These are phyloP conservation scores for Tortrix viridana DNA, from an alignment of 2,888 invertebrate genomes.

Conservation along the genomic window DNA sequence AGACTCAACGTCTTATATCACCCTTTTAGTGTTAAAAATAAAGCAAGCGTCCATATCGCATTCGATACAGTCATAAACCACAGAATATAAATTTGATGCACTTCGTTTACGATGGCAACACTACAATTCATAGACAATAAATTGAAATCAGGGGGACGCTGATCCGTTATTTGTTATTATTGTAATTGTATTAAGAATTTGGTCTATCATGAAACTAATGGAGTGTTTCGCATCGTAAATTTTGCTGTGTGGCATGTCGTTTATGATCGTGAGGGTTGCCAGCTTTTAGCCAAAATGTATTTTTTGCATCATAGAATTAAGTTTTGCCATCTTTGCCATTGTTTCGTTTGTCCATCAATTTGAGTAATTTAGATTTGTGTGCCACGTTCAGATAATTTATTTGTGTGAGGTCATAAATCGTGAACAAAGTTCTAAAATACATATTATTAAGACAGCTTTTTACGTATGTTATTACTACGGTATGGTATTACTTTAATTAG, in stretches of 20 bases:
- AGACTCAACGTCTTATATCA: slow-evolving; percentile 9
- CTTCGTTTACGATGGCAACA: slow-evolving; percentile 37
- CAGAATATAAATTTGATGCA: slow-evolving; percentile 23
- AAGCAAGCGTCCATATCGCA: slow-evolving; percentile 20
- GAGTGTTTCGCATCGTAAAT: slow-evolving; percentile 12
- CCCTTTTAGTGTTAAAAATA: slow-evolving; percentile 5
- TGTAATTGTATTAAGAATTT: slow-evolving; percentile 30
- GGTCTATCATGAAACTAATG: slow-evolving; percentile 16
- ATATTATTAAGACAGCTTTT: too few relatives aligned
- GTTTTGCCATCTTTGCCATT: too few relatives aligned
- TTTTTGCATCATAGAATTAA: too few relatives aligned
- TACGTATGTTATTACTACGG: too few relatives aligned
- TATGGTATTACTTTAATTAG: too few relatives aligned
- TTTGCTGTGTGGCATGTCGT: background rate
- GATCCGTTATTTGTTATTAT: slow-evolving; percentile 40
- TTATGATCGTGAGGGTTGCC: too few relatives aligned
- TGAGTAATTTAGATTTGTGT: too few relatives aligned
- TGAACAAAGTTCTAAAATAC: too few relatives aligned
- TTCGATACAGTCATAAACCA: slow-evolving; percentile 34
- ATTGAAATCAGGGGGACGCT: slow-evolving; percentile 44
- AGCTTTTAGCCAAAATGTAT: too few relatives aligned
- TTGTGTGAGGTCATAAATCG: too few relatives aligned
- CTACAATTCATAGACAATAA: slow-evolving; percentile 44
- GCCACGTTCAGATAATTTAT: too few relatives aligned
- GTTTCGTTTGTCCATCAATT: too few relatives aligned